Conservation (phyloP, 1,140 invertebrate species). For the Brachionus manjavacas region DNA sequence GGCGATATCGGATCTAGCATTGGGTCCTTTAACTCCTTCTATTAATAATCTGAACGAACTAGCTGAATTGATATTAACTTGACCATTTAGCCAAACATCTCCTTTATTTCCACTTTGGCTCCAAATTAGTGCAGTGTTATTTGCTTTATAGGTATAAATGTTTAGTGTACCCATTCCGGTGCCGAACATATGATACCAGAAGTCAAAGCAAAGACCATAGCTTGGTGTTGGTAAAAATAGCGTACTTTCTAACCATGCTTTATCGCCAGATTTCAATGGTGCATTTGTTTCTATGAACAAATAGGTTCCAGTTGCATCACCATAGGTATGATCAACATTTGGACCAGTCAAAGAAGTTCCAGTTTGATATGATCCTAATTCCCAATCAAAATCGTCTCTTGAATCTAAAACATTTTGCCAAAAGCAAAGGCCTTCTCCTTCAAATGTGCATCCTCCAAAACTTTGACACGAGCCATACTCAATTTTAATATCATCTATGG, state of each 20-base stretch:
- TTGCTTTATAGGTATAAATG: constrained; percentile 11
- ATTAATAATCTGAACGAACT: constrained; percentile 47
- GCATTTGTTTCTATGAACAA: constrained; percentile 49
- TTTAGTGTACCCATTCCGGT: constrained; percentile 20
- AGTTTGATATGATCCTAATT: constrained; percentile 47
- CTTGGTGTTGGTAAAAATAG: constrained; percentile 24
- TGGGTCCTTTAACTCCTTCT: constrained; percentile 48
- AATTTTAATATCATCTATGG: constrained; percentile 28
- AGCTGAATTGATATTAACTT: constrained; percentile 29
- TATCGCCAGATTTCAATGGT: background rate
- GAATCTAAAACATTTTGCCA: constrained; percentile 46
- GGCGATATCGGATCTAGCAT: constrained; percentile 48
- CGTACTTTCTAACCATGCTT: constrained; percentile 14
- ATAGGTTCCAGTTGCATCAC: constrained; percentile 51
- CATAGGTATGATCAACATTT: constrained; percentile 54
- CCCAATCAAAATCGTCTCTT: constrained; percentile 52
- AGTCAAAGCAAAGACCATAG: constrained; percentile 46
- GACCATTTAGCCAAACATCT: constrained; percentile 43
- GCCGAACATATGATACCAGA: constrained; percentile 57
- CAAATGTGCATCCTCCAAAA: constrained; percentile 48
- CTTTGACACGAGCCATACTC: constrained; percentile 34
- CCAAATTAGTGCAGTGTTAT: constrained; percentile 9
- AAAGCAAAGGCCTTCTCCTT: constrained; percentile 61
- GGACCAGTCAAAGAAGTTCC: constrained; percentile 48
- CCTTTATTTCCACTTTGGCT: constrained; percentile 40